phyloP scores from a whole-genome alignment of 2,113 vertebrate genomes.

The Varanus salvator region DNA sequence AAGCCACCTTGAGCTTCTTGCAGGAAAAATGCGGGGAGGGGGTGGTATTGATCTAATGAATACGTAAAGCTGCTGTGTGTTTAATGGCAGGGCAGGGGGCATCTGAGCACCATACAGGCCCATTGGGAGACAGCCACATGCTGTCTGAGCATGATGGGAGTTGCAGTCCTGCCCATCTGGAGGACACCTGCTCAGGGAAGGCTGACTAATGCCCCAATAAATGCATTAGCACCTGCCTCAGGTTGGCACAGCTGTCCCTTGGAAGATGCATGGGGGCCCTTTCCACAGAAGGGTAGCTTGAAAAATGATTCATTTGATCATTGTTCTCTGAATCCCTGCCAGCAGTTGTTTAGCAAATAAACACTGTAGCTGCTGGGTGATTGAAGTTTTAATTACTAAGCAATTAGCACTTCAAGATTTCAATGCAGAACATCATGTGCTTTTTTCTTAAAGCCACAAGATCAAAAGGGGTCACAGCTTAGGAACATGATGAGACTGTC shows the following conservation, averaged over 20 bases:
- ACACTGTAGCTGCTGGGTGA: slow-evolving; percentile 50
- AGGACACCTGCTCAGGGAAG: too few relatives aligned
- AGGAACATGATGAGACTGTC: neutral
- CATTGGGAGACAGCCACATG: too few relatives aligned
- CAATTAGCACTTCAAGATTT: slow-evolving; percentile 63
- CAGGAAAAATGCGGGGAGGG: too few relatives aligned
- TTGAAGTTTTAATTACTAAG: slow-evolving; percentile 67
- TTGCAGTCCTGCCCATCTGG: too few relatives aligned
- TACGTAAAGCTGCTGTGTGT: too few relatives aligned
- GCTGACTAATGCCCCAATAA: too few relatives aligned
- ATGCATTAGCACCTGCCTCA: neutral
- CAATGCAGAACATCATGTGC: slow-evolving; percentile 20
- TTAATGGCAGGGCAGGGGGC: too few relatives aligned
- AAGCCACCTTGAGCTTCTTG: too few relatives aligned
- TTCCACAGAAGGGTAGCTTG: slow-evolving; percentile 27
- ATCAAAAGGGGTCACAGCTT: neutral
- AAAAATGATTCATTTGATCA: slow-evolving; percentile 58
- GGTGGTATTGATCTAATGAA: too few relatives aligned
- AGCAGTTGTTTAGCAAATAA: slow-evolving; percentile 63
- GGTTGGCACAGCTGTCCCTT: neutral
- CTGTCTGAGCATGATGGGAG: too few relatives aligned
- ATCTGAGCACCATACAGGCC: too few relatives aligned
- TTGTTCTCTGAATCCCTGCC: slow-evolving; percentile 56
- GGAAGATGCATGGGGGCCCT: neutral
- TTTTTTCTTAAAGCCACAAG: neutral